phyloP scores from a whole-genome alignment of 2,797 vertebrate genomes.

The Eulemur albifrons region DNA sequence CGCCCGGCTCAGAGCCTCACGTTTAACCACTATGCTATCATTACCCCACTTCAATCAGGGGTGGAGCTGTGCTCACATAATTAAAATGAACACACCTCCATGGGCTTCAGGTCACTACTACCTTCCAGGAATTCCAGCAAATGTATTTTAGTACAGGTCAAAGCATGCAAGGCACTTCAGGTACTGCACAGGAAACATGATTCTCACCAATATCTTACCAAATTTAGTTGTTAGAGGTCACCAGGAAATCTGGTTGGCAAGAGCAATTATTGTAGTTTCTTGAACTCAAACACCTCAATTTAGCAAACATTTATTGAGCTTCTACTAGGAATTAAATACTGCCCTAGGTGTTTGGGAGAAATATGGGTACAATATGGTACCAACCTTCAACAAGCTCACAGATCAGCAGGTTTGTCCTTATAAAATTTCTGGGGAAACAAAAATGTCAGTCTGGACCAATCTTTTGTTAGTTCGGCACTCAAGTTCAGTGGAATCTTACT shows the following conservation, averaged over 20 bases:
- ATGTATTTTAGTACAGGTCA: not conserved
- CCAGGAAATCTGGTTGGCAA: not conserved
- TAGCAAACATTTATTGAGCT: not conserved
- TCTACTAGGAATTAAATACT: not conserved
- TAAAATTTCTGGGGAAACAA: not conserved
- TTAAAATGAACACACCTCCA: not conserved
- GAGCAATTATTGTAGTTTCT: not conserved
- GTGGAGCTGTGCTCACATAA: not conserved
- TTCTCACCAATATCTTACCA: not conserved
- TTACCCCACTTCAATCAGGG: too few species aligned
- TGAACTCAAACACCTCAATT: not conserved
- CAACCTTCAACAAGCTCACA: not conserved
- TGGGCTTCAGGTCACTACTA: not conserved
- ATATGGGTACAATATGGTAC: not conserved
- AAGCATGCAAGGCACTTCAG: not conserved
- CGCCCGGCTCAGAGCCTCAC: fast-evolving
- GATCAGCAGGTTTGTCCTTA: not conserved
- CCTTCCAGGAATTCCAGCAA: not conserved
- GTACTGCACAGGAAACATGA: not conserved
- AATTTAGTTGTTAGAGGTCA: not conserved
- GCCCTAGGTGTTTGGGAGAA: not conserved
- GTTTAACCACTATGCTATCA: not conserved
- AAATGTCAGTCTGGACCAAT: not conserved
- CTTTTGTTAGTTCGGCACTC: not conserved
- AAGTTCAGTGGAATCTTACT: not conserved